Base-by-base conservation (phyloP, 2,113 vertebrate genomes). In the Eolophus roseicapilla region DNA sequence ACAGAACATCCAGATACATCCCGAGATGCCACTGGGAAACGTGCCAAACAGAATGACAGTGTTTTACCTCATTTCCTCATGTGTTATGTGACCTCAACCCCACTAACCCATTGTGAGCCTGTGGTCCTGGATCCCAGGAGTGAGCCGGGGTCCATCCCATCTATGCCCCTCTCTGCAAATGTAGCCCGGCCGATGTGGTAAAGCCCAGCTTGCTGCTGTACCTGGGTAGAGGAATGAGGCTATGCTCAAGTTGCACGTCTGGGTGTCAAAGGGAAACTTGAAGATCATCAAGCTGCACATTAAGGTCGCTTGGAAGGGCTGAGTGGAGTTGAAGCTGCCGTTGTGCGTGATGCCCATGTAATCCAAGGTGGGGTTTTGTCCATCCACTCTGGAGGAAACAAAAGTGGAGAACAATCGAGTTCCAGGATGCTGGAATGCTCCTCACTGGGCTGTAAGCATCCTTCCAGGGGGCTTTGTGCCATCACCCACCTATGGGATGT, bases 261-360 rank as follows among this genome's bases (percentile, higher is more conserved):
- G 97, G 41, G 74, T 91, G 86, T 98, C 97, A 7, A 98, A 98
- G 25, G 97, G 97, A 63, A 98, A 97, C 65, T 82, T 97, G 89
- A 96, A 20, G 89, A 97, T 96, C 18, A 50, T 60, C 86, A 98
- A n/a, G 27, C 89, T 71, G 82, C 97, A 98, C 0, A 79, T 94
- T 69, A 95, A 60, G 77, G 97, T 97, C 7, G 92, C 84, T 63
- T 95, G 96, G 63, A 80, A 90, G 88, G 95, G 63, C 63, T 87
- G 95, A 21, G 29, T 52, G 52, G 52, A 55, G 50, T 44, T 86
- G 76, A 96, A 91, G 53, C 2, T 55, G 50, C 97, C 95, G 0
- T 94, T 81, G 69, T 95, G 93, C n/a, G 2, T 89, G 33, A 97
- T 2, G 6, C 7, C 14, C 59, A 64, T 5, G 5, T 94, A 97